Conservation (phyloP, 1,140 invertebrate species). For the Brachionus plicatilis region DNA sequence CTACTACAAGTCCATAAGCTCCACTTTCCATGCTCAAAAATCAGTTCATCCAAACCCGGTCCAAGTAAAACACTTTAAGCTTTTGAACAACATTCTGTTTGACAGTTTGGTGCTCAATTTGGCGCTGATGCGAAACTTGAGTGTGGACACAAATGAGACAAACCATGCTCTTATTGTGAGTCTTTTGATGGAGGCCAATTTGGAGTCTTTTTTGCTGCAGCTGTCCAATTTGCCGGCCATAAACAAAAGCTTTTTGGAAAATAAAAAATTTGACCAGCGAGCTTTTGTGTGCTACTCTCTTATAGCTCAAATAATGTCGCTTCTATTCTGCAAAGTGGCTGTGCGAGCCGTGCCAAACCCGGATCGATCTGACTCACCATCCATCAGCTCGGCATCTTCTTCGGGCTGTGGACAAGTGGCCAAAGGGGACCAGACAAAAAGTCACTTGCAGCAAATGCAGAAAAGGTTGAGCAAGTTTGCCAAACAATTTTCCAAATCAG, state of each 20-base stretch:
- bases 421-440: not conserved
- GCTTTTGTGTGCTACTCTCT: not conserved
- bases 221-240: not conserved
- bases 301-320: conserved; percentile 5
- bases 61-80: not conserved
- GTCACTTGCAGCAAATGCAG: not conserved
- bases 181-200: not conserved
- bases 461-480: not conserved
- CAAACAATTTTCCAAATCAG: not conserved
- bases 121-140: not conserved
- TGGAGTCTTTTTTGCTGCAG: not conserved
- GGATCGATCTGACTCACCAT: not conserved
- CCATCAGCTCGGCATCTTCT: not conserved
- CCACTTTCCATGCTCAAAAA: not conserved
- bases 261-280: conserved; percentile 10
- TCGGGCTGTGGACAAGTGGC: not conserved
- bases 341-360: not conserved
- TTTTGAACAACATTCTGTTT: conserved; percentile 5
- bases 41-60: not conserved
- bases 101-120: not conserved
- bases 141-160: not conserved
- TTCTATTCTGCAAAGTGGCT: not conserved
- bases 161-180: not conserved
- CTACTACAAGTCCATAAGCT: not conserved
- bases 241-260: not conserved